These are phyloP conservation scores for Epiblema foenella DNA, from an alignment of 2,888 invertebrate genomes.

Conservation along the genomic window DNA sequence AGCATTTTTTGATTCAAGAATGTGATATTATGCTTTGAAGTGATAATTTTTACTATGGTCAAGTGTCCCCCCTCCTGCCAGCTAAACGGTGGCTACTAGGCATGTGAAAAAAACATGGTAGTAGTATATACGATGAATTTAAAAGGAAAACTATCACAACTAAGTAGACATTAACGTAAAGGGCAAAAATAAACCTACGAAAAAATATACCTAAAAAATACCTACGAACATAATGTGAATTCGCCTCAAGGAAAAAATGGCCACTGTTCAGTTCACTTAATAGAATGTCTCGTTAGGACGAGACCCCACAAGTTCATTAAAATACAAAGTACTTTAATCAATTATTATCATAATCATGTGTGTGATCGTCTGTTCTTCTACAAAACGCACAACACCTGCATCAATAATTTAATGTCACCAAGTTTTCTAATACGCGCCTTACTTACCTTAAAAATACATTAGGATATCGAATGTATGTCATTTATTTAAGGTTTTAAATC, in stretches of 20 bases:
- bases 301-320: conserved; percentile 5
- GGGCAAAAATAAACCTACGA: no score
- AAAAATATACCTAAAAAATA: no score
- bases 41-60: no score
- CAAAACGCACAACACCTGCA: conserved; percentile 31
- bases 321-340: conserved; percentile 11
- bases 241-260: background rate
- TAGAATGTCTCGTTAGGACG: background rate
- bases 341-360: conserved; percentile 20
- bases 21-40: no score
- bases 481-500: background rate
- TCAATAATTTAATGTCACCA: conserved; percentile 14
- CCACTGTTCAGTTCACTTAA: background rate
- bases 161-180: no score
- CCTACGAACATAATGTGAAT: no score
- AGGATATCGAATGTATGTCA: background rate
- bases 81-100: no score
- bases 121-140: no score
- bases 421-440: background rate
- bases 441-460: background rate
- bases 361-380: conserved; percentile 14
- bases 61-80: no score
- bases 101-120: no score
- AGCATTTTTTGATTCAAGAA: no score
- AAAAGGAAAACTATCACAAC: no score